phyloP scores from a whole-genome alignment of 2,113 vertebrate species.

The Anseranas semipalmata region DNA sequence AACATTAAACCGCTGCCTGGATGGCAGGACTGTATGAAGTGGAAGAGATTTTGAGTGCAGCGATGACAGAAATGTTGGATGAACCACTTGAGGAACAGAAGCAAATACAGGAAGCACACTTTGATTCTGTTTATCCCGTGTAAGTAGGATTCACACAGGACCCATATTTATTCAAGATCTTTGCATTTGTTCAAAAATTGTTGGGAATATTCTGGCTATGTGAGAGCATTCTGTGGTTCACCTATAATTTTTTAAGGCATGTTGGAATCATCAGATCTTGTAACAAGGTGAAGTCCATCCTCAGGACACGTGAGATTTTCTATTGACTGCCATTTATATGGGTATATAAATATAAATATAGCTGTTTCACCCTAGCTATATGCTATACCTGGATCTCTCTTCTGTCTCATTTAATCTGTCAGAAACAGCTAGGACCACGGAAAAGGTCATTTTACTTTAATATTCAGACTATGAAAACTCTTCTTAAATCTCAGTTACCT shows the following conservation, averaged over 20 bases:
- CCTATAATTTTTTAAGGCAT: not conserved
- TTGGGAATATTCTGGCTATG: not conserved
- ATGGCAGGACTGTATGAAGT: not conserved
- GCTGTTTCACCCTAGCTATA: not conserved
- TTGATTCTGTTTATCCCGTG: not conserved
- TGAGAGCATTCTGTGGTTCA: not conserved
- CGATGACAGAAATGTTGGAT: not conserved
- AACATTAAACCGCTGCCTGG: not conserved
- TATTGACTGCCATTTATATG: not conserved
- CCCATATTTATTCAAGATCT: not conserved
- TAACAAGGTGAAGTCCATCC: not conserved
- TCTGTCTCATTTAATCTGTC: not conserved
- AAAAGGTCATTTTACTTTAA: not conserved
- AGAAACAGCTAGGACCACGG: not conserved
- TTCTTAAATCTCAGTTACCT: not conserved
- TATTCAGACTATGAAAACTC: not conserved
- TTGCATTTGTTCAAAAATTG: not conserved
- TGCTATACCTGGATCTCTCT: not conserved
- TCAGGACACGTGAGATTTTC: not conserved
- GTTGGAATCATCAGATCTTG: not conserved
- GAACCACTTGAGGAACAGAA: not conserved
- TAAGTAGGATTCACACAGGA: not conserved
- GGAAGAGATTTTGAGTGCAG: not conserved
- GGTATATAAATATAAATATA: not conserved
- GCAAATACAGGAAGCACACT: not conserved